Percentiles rank a stretch among this genome's conserved stretches.
These are phyloP conservation scores for Carabus problematicus DNA, from an alignment of 2,888 invertebrate species.

Conservation along the genomic window DNA sequence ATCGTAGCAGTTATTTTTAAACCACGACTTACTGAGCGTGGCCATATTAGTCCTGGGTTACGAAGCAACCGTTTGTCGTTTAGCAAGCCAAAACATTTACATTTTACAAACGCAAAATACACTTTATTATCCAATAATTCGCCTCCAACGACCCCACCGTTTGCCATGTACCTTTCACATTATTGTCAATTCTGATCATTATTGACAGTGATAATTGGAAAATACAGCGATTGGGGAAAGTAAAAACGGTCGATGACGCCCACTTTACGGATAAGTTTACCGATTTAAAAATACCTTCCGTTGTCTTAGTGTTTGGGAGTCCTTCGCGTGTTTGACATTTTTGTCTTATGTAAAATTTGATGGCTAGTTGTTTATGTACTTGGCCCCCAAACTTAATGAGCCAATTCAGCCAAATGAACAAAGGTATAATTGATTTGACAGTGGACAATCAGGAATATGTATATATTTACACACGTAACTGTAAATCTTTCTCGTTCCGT, in stretches of 20 bases:
- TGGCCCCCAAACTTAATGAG: not conserved
- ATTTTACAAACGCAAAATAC: constrained; percentile 23
- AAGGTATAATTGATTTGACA: no score
- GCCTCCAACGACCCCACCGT: not conserved
- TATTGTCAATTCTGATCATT: not conserved
- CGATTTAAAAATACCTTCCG: constrained; percentile 21
- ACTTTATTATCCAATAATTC: constrained; percentile 30
- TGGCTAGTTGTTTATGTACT: constrained; percentile 11
- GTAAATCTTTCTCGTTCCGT: no score
- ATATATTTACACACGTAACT: no score
- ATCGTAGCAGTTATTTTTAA: constrained; percentile 33
- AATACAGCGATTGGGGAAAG: not conserved
- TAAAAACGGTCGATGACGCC: constrained; percentile 27
- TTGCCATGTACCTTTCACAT: not conserved
- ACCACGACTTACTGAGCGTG: constrained; percentile 42
- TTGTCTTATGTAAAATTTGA: constrained; percentile 30
- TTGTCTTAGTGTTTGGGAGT: constrained; percentile 27
- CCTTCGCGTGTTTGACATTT: constrained; percentile 32
- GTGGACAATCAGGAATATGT: no score
- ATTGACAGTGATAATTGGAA: not conserved
- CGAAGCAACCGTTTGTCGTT: no score
- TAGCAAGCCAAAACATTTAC: not conserved
- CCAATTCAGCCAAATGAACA: no score
- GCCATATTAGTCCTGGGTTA: constrained; percentile 49
- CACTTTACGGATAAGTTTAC: constrained; percentile 17